phyloP scores from a whole-genome alignment of 2,113 vertebrate species.

The Neodon shergylaensis region DNA sequence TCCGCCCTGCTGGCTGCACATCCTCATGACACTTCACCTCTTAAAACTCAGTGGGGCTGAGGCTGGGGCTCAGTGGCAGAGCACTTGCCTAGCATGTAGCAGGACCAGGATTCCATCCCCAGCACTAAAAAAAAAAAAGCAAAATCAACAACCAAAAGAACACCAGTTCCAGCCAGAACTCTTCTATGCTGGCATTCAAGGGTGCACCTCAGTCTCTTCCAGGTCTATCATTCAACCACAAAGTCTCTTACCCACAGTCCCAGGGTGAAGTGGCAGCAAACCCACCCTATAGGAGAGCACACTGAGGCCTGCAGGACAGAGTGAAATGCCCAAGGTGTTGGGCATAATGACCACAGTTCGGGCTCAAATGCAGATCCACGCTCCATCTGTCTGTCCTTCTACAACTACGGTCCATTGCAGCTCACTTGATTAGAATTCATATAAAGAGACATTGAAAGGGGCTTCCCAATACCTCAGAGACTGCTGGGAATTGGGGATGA shows the following conservation, averaged over 20 bases:
- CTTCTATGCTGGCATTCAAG: not conserved
- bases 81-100: not conserved
- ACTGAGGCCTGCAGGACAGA: not conserved
- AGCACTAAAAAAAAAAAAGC: not conserved
- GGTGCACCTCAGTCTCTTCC: not conserved
- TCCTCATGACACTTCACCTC: not conserved
- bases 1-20: not conserved
- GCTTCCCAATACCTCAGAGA: not conserved
- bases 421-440: not conserved
- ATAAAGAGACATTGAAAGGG: not conserved
- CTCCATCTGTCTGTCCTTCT: not conserved
- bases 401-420: rapidly evolving
- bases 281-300: not conserved
- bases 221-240: not conserved
- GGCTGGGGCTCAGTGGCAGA: not conserved
- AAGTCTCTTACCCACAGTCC: not conserved
- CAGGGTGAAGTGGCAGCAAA: not conserved
- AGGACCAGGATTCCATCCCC: not conserved
- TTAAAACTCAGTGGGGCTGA: not conserved
- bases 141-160: not conserved
- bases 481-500: not conserved
- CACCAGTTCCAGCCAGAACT: not conserved
- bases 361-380: not conserved
- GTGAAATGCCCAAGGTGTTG: not conserved
- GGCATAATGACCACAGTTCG: not conserved